A percentile compares a stretch with the other conserved stretches of the same genome.
These are phyloP conservation scores for Acrocera orbiculus DNA, from an alignment of 2,888 invertebrate species.

Conservation along the genomic window DNA sequence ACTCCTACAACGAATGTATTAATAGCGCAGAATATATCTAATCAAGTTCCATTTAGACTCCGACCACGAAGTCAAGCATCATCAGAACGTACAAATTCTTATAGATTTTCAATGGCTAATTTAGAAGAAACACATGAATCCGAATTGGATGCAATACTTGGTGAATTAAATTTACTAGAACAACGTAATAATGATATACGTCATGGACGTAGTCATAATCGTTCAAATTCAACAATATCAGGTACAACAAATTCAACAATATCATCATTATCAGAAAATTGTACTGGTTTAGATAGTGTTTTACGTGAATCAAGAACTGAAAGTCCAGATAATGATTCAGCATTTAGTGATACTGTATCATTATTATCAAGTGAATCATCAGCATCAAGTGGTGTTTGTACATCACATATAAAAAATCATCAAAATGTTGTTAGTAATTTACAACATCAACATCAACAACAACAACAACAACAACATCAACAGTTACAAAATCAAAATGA, in stretches of 20 bases:
- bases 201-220: conserved; percentile 17
- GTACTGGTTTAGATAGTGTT: conserved; percentile 16
- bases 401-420: conserved; percentile 15
- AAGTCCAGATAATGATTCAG: conserved; percentile 95
- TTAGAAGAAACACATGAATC: conserved; percentile 91
- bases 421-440: conserved; percentile 23
- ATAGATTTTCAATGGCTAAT: conserved; percentile 91
- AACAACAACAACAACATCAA: conserved; percentile 19
- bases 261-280: conserved; percentile 28
- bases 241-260: conserved; percentile 26
- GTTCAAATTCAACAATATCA: conserved; percentile 31
- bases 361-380: conserved; percentile 81
- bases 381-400: conserved; percentile 70
- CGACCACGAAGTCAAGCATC: conserved; percentile 14
- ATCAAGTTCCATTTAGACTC: conserved; percentile 8
- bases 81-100: conserved; percentile 54
- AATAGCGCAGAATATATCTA: conserved; percentile 8
- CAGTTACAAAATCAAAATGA: conserved; percentile 10
- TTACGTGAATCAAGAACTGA: conserved; percentile 52
- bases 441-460: conserved; percentile 18
- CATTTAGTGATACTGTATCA: conserved; percentile 93
- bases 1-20: conserved; percentile 11
- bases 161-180: conserved; percentile 87
- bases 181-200: conserved; percentile 33
- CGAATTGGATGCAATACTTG: conserved; percentile 90